Evolutionary conservation across 2,113 vertebrate species (phyloP).

Genomic region (Labeo catla): DNA sequence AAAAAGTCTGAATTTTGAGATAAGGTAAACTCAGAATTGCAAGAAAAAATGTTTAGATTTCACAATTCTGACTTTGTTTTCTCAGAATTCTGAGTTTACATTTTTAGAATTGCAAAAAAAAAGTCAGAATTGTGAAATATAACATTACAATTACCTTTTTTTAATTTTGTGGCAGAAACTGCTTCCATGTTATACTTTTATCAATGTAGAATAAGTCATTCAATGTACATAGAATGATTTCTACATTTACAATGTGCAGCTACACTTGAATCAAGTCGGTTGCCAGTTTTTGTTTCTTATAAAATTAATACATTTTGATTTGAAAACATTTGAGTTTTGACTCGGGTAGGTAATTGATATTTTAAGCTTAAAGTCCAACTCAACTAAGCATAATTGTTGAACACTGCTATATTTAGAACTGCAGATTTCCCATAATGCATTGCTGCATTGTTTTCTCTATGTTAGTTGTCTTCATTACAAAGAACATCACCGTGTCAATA

Average conservation of each 20-base stretch:
- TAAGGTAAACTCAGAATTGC: too few relatives aligned
- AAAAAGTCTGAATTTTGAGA: too few relatives aligned
- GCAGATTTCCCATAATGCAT: background rate
- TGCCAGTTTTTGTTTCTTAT: background rate
- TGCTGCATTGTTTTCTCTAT: background rate
- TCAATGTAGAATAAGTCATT: background rate
- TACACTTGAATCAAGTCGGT: too few relatives aligned
- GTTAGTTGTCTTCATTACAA: background rate
- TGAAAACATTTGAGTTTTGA: background rate
- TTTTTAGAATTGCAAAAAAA: too few relatives aligned
- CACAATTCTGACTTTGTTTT: too few relatives aligned
- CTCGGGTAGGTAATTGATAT: background rate
- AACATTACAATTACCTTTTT: too few relatives aligned
- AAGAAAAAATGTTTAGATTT: too few relatives aligned
- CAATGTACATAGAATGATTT: background rate
- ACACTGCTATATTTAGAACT: background rate
- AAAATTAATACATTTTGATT: background rate
- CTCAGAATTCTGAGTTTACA: too few relatives aligned
- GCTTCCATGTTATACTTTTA: too few relatives aligned
- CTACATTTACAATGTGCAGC: too few relatives aligned
- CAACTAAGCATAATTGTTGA: background rate
- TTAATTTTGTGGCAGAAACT: too few relatives aligned
- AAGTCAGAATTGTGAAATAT: too few relatives aligned
- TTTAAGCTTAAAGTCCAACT: background rate
- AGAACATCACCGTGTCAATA: background rate